phyloP scores from a whole-genome alignment of 2,888 invertebrate species.

The Camptogramma bilineatum region DNA sequence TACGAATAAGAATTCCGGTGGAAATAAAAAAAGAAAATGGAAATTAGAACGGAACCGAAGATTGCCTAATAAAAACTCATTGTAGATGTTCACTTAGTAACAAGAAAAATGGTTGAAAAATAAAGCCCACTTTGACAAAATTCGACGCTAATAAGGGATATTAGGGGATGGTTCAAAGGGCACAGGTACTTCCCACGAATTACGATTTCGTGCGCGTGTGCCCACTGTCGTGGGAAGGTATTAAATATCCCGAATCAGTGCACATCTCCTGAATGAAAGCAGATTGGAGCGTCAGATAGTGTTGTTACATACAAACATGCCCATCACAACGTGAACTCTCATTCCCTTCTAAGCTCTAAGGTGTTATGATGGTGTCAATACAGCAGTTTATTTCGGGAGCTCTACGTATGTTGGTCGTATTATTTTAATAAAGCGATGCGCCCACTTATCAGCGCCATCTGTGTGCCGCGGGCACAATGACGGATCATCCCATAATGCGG shows the following conservation, averaged over 20 bases:
- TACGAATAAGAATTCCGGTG: too few species aligned
- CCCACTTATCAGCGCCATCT: conserved; percentile 80
- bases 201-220: conserved; percentile 65
- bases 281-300: conserved; percentile 73
- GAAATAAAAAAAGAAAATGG: too few species aligned
- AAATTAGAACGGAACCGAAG: too few species aligned
- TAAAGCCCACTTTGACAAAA: conserved; percentile 6
- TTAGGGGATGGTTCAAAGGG: conserved; percentile 35
- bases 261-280: conserved; percentile 72
- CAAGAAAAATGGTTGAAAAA: background rate
- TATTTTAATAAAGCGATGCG: conserved; percentile 79
- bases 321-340: conserved; percentile 58
- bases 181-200: conserved; percentile 59
- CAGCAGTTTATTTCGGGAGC: conserved; percentile 42
- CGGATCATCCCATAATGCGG: conserved; percentile 83
- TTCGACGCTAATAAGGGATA: conserved; percentile 33
- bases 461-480: conserved; percentile 74
- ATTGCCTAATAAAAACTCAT: too few species aligned
- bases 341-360: conserved; percentile 45
- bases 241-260: conserved; percentile 75
- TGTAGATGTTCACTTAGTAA: too few species aligned
- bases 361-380: conserved; percentile 10
- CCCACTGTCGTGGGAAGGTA: conserved; percentile 79
- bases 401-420: conserved; percentile 61
- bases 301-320: conserved; percentile 53